These are phyloP conservation scores for Ctenopoma kingsleyae DNA, from an alignment of 2,797 vertebrate genomes.

Conservation along the genomic window DNA sequence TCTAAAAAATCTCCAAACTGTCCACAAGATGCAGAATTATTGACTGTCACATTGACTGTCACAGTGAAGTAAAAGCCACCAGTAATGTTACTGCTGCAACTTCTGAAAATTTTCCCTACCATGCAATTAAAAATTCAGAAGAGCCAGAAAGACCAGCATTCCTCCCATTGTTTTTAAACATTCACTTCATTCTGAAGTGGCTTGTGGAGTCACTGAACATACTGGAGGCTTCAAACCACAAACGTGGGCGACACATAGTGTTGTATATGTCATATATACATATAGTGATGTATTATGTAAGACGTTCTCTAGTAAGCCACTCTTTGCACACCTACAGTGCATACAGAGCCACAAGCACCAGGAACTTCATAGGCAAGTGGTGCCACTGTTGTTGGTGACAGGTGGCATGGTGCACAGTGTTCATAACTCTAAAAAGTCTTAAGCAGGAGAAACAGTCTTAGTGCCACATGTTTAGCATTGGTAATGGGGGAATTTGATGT, in stretches of 20 bases:
- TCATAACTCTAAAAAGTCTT: neutral
- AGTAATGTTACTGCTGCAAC: slow-evolving; percentile 7
- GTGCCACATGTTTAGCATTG: neutral
- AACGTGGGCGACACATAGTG: neutral
- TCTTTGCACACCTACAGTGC: neutral
- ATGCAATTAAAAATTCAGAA: slow-evolving; percentile 29
- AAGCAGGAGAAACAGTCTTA: neutral
- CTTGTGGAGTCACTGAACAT: neutral
- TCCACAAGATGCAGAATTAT: slow-evolving; percentile 14
- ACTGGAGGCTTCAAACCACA: slow-evolving; percentile 1
- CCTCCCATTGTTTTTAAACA: neutral
- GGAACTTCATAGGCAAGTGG: neutral
- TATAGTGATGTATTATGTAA: too few relatives aligned
- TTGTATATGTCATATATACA: too few relatives aligned
- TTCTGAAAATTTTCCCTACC: slow-evolving; percentile 7
- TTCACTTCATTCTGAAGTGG: slow-evolving; percentile 5
- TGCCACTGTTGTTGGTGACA: neutral
- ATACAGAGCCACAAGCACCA: neutral
- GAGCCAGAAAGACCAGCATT: slow-evolving; percentile 5
- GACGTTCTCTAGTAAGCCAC: neutral
- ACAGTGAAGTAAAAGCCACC: slow-evolving; percentile 17
- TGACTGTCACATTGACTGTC: too few relatives aligned
- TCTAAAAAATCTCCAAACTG: slow-evolving; percentile 8
- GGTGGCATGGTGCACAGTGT: too few relatives aligned
- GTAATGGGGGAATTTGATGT: neutral